Evolutionary conservation across 2,888 invertebrate genomes (phyloP), one percentile per base, ranked within the genome.

Genomic region (Caenorhabditis uteleia): DNA sequence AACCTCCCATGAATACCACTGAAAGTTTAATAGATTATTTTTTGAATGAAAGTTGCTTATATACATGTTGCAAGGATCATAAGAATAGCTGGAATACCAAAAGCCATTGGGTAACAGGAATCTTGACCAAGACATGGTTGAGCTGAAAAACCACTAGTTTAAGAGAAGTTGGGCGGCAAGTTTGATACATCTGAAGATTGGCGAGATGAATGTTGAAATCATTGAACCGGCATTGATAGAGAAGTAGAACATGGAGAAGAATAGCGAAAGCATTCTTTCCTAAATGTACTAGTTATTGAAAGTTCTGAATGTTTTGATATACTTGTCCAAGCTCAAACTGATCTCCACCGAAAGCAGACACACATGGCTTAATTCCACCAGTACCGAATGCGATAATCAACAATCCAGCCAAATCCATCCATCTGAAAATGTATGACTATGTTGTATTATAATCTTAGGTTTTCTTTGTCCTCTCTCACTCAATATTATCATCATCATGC

Each of bases 231-330:
- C 82, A 84, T 95, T 95, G 82, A 95, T 95, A 45, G 93, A 87
- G 82, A 95, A 92, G 86, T 95, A 95, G 85, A 95, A 95, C 3
- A 94, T 86, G 0, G 94, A 94, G 86, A 95, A 95, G 86, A 92
- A 95, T 60, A 88, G 88, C n/a, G 90, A 89, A 56, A 94, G 85
- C 82, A 91, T 89, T 75, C 86, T 86, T 75, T 89, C 89, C 85
- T n/a, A n/a, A n/a, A n/a, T n/a, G n/a, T n/a, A n/a, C n/a, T n/a
- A n/a, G n/a, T n/a, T n/a, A n/a, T 70, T n/a, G 91, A 25, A 79
- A 75, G n/a, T 8, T n/a, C 29, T 16, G 6, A 23, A 16, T n/a
- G n/a, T n/a, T n/a, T n/a, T n/a, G n/a, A n/a, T n/a, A n/a, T n/a
- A n/a, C n/a, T 27, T 86, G 85, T 27, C 83, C 83, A 21, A 77